A percentile compares a stretch with the other conserved stretches of the same genome.
These are phyloP conservation scores for Campylomormyrus numenius DNA, from an alignment of 2,113 vertebrate genomes.

Conservation along the genomic window DNA sequence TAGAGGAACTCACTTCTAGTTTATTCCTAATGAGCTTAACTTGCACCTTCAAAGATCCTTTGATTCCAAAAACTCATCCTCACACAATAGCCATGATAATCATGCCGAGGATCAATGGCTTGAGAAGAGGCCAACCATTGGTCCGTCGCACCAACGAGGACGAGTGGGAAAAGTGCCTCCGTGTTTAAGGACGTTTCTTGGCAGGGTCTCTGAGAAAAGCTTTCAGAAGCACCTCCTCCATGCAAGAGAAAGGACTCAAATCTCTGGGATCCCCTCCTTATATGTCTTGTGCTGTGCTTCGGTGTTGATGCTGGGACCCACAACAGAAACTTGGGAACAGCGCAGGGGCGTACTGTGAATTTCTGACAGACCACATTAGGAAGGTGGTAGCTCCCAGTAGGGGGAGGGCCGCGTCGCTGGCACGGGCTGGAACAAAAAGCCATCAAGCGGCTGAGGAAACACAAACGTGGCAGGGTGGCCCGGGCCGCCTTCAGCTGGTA, in stretches of 20 bases:
- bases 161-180: neutral
- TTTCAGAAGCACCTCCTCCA: neutral
- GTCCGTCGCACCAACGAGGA: neutral
- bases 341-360: neutral
- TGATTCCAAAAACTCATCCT: neutral
- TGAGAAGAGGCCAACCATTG: neutral
- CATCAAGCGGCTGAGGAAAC: conserved; percentile 5
- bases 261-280: neutral
- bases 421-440: neutral
- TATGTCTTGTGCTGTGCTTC: neutral
- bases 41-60: neutral
- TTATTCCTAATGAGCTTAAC: neutral
- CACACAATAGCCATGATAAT: neutral
- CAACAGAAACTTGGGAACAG: neutral
- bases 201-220: neutral
- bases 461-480: neutral
- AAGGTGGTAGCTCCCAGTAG: neutral
- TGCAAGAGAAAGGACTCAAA: neutral
- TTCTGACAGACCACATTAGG: conserved; percentile 14
- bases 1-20: neutral
- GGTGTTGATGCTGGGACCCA: neutral
- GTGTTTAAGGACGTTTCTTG: neutral
- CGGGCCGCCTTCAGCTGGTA: neutral
- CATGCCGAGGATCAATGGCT: neutral
- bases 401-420: neutral